Conservation (phyloP, 2,113 vertebrate genomes). For the Phrynosoma platyrhinos region DNA sequence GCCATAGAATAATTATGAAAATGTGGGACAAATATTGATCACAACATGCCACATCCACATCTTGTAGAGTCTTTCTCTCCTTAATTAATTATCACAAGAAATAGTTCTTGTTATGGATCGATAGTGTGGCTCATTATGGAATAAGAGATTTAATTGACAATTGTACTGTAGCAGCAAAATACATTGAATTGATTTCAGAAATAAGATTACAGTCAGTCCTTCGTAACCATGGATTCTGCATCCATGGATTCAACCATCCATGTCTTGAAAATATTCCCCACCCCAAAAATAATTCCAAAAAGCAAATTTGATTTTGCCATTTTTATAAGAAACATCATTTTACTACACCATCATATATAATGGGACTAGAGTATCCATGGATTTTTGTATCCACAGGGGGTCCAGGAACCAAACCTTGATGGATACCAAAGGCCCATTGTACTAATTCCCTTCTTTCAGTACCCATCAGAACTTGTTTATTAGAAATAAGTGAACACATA, state of each 20-base stretch:
- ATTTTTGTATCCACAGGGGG: too few relatives aligned
- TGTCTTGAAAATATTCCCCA: too few relatives aligned
- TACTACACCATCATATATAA: too few relatives aligned
- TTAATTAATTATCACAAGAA: background rate
- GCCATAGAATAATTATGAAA: background rate
- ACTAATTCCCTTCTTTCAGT: background rate
- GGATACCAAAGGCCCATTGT: too few relatives aligned
- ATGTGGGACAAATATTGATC: background rate
- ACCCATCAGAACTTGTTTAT: slow-evolving; percentile 5
- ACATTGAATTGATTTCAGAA: background rate
- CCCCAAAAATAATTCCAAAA: too few relatives aligned
- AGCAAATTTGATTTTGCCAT: too few relatives aligned
- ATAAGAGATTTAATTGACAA: background rate
- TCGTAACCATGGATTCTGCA: too few relatives aligned
- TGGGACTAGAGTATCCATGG: too few relatives aligned
- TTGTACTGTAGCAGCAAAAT: background rate
- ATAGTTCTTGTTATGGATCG: background rate
- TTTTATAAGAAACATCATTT: too few relatives aligned
- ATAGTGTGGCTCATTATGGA: background rate
- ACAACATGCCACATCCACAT: background rate
- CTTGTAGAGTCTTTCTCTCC: background rate
- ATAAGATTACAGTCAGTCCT: background rate
- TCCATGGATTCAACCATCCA: too few relatives aligned
- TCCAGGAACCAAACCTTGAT: too few relatives aligned
- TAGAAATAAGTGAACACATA: background rate